These are phyloP conservation scores for Pomacea canaliculata DNA, from an alignment of 2,888 invertebrate species.

Conservation along the genomic window DNA sequence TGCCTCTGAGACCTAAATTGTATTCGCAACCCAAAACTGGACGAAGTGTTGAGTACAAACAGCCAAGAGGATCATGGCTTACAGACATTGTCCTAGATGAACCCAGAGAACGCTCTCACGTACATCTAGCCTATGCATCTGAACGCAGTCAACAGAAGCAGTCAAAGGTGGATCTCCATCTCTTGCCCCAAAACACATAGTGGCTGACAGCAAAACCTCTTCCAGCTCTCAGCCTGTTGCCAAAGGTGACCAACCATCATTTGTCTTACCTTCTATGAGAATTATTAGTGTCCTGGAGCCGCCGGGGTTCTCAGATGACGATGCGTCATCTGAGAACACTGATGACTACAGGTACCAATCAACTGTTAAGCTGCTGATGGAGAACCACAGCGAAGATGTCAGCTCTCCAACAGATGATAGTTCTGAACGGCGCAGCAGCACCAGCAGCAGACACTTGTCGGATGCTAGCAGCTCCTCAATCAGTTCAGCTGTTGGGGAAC, in stretches of 20 bases:
- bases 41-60: background rate
- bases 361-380: conserved; percentile 2
- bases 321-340: conserved; percentile 11
- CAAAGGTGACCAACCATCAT: background rate
- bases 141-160: background rate
- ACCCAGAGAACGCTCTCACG: background rate
- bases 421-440: background rate
- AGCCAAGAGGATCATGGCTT: background rate
- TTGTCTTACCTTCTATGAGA: conserved; percentile 15
- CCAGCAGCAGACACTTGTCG: conserved; percentile 13
- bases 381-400: background rate
- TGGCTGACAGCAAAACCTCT: background rate
- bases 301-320: conserved; percentile 18
- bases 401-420: background rate
- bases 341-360: conserved; percentile 15
- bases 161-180: background rate
- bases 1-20: conserved; percentile 22
- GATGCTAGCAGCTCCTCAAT: conserved; percentile 5
- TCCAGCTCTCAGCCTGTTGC: background rate
- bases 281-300: conserved; percentile 12
- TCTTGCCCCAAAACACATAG: background rate
- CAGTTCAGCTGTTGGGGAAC: background rate
- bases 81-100: background rate
- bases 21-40: background rate
- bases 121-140: background rate